Percentiles rank a stretch among this genome's conserved stretches.
Conservation (phyloP, 2,113 vertebrate species). For the Chaetura pelagica region DNA sequence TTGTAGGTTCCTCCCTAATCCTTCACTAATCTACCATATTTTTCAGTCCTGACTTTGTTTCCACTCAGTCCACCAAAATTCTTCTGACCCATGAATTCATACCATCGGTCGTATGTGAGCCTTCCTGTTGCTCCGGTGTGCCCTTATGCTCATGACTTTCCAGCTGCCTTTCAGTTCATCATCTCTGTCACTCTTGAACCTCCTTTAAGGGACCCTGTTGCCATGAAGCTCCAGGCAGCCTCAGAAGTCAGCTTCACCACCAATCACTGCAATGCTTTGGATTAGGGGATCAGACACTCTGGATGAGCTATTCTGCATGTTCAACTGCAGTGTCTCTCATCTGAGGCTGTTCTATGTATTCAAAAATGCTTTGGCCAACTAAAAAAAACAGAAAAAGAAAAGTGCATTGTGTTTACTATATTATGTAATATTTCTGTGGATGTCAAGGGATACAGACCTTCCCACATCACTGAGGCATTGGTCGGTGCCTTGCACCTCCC, state of each 20-base stretch:
- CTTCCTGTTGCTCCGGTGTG: neutral
- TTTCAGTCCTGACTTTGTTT: neutral
- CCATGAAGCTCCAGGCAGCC: neutral
- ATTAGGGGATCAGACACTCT: neutral
- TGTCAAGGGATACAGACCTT: neutral
- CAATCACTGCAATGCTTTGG: neutral
- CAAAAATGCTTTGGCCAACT: neutral
- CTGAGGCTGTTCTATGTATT: neutral
- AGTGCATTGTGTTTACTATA: neutral
- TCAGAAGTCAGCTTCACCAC: neutral
- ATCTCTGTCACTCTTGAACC: neutral
- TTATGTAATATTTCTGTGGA: neutral
- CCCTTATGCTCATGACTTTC: neutral
- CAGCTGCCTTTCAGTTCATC: neutral
- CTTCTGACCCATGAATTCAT: neutral
- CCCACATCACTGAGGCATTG: neutral
- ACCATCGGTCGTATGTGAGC: fast-evolving
- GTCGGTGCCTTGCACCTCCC: neutral
- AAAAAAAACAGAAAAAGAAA: neutral
- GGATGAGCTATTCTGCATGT: neutral
- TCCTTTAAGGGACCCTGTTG: neutral
- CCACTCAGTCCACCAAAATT: neutral
- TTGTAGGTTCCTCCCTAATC: neutral
- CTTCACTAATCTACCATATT: neutral
- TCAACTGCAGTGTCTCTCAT: neutral